Evolutionary conservation across 2,888 invertebrate genomes (phyloP).

Genomic region (Cataglyphis livida): DNA sequence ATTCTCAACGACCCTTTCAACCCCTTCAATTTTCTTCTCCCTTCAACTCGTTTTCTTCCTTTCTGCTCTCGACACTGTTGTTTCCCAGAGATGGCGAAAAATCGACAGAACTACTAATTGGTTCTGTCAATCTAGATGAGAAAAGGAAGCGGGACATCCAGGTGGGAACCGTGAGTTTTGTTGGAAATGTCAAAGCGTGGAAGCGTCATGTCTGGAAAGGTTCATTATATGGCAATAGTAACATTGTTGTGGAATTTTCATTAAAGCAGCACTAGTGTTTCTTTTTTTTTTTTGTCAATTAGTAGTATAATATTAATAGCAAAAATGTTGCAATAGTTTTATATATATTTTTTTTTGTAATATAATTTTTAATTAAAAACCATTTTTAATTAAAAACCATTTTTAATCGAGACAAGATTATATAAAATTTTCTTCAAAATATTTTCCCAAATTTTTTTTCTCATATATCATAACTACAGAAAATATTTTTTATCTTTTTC

Average conservation of each 20-base stretch:
- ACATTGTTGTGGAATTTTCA: constrained; percentile 65
- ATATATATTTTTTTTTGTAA: not conserved
- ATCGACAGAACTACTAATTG: constrained; percentile 78
- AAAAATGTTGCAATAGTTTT: not conserved
- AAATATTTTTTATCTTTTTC: not conserved
- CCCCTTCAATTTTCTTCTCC: constrained; percentile 25
- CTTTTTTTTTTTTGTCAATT: not conserved
- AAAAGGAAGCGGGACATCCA: constrained; percentile 32
- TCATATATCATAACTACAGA: not conserved
- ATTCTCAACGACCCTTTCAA: not conserved
- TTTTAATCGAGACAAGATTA: not conserved
- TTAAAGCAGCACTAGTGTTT: constrained; percentile 54
- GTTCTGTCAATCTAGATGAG: constrained; percentile 73
- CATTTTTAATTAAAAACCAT: not conserved
- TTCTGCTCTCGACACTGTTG: constrained; percentile 63
- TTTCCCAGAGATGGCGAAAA: constrained; percentile 70
- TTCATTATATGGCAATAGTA: constrained; percentile 64
- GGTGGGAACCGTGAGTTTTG: not conserved
- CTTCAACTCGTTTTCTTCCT: constrained; percentile 20
- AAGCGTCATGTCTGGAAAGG: constrained; percentile 65
- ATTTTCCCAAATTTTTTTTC: not conserved
- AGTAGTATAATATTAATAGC: not conserved
- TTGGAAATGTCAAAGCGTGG: constrained; percentile 59
- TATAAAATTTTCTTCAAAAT: not conserved
- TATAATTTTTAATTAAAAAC: not conserved